Conservation (phyloP, 2,888 invertebrate species). For the Eupelmus urozonus region DNA sequence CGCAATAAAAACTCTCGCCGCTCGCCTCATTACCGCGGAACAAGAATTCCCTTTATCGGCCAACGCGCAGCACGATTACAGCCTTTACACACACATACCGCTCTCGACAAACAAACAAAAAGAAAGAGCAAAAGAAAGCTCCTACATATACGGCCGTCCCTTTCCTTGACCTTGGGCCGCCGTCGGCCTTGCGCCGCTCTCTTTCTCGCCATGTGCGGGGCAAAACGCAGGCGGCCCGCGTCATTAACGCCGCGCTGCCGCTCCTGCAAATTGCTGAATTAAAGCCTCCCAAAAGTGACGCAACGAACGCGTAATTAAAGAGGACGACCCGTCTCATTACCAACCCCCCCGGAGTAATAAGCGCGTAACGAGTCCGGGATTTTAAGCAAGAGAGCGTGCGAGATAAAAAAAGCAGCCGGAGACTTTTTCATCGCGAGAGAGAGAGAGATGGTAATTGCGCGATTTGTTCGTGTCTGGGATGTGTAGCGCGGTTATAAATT, state of each 20-base stretch:
- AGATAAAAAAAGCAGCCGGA: conserved; percentile 3
- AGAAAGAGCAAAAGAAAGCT: background rate
- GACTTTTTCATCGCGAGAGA: conserved; percentile 17
- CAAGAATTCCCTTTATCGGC: background rate
- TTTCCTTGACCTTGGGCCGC: conserved; percentile 35
- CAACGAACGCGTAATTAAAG: conserved; percentile 60
- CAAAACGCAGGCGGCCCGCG: conserved; percentile 35
- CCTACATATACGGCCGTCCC: background rate
- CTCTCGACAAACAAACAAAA: background rate
- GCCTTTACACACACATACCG: too few species aligned
- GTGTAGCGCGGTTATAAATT: conserved; percentile 51
- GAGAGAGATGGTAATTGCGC: conserved; percentile 38
- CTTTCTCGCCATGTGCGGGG: background rate
- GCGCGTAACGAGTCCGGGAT: conserved; percentile 53
- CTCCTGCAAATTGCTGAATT: conserved; percentile 60
- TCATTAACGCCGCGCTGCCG: conserved; percentile 56
- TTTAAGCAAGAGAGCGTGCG: conserved; percentile 50
- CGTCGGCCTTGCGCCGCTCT: conserved; percentile 23
- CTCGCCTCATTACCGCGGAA: background rate
- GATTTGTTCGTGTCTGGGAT: conserved; percentile 48
- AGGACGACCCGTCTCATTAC: conserved; percentile 60
- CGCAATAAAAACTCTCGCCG: too few species aligned
- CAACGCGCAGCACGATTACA: background rate
- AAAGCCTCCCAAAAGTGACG: conserved; percentile 61
- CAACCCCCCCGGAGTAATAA: conserved; percentile 51